Conservation (phyloP, 2,888 invertebrate species). For the Microctonus aethiopoides region DNA sequence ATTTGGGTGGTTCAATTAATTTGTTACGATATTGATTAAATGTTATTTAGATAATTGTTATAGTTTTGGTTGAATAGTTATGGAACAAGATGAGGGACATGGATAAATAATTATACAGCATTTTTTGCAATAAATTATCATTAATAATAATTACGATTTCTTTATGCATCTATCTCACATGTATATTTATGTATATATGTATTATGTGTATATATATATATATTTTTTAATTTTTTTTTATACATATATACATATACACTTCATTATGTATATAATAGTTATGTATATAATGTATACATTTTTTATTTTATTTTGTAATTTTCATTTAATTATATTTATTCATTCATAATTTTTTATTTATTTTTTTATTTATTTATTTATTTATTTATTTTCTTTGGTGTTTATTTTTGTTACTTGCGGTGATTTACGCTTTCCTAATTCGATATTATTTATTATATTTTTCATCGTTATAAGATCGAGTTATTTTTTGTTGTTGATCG, state of each 20-base stretch:
- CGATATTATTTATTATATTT: slow-evolving; percentile 9
- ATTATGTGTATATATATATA: slow-evolving; percentile 48
- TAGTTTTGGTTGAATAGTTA: neutral
- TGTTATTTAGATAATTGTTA: neutral
- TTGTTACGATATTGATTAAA: neutral
- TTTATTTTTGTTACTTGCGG: slow-evolving; percentile 31
- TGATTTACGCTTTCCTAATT: slow-evolving; percentile 3
- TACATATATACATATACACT: slow-evolving; percentile 45
- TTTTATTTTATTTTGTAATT: slow-evolving; percentile 43
- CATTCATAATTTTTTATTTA: slow-evolving; percentile 7
- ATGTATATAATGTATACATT: slow-evolving; percentile 61
- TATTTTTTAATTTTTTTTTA: slow-evolving; percentile 40
- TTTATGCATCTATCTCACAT: slow-evolving; percentile 60
- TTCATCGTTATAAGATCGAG: neutral
- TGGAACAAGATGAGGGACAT: neutral
- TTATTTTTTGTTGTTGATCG: neutral
- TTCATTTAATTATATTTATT: slow-evolving; percentile 43
- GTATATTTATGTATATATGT: slow-evolving; percentile 50
- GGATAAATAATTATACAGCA: too few species aligned
- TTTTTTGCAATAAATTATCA: slow-evolving; percentile 25
- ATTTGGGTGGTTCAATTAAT: neutral
- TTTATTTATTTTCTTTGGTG: slow-evolving; percentile 34
- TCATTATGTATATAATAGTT: slow-evolving; percentile 46
- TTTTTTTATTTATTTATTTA: slow-evolving; percentile 18
- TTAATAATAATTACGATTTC: slow-evolving; percentile 54